Evolutionary conservation across 2,888 invertebrate genomes (phyloP).

Genomic region (Microctonus aethiopoides): DNA sequence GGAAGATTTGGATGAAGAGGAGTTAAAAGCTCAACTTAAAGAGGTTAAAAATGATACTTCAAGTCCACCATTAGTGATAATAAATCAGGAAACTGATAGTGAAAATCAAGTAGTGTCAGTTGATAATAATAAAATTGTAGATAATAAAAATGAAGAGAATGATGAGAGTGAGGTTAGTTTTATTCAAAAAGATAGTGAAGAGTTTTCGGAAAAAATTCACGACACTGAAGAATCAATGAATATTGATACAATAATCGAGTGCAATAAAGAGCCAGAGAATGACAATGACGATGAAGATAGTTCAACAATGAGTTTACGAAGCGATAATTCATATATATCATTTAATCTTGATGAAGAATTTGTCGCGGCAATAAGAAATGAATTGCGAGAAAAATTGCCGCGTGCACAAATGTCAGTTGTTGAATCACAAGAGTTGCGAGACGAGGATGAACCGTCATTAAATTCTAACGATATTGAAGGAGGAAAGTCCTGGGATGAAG

Average conservation of each 20-base stretch:
- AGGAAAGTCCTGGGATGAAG: slow-evolving; percentile 61
- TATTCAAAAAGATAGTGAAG: not conserved
- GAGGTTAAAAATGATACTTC: not conserved
- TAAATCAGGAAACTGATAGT: slow-evolving; percentile 14
- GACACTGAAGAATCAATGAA: slow-evolving; percentile 29
- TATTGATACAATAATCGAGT: slow-evolving; percentile 18
- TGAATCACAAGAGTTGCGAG: slow-evolving; percentile 57
- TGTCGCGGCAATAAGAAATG: slow-evolving; percentile 77
- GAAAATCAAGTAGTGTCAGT: not conserved
- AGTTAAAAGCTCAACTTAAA: not conserved
- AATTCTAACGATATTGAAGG: slow-evolving; percentile 49
- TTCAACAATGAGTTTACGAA: slow-evolving; percentile 69
- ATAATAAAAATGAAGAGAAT: slow-evolving; percentile 2
- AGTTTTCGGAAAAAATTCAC: not conserved
- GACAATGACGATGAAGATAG: slow-evolving; percentile 63
- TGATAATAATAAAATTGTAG: not conserved
- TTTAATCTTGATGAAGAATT: slow-evolving; percentile 77
- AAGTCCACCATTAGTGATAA: not conserved
- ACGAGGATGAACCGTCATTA: slow-evolving; percentile 54
- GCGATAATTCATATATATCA: slow-evolving; percentile 70
- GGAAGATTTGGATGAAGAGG: slow-evolving; percentile 6
- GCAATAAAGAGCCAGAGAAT: slow-evolving; percentile 30
- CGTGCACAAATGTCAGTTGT: slow-evolving; percentile 71
- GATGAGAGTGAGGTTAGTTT: not conserved
- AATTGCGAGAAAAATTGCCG: slow-evolving; percentile 77